Conservation (phyloP, 2,888 invertebrate species). For the Nomada fabriciana region DNA sequence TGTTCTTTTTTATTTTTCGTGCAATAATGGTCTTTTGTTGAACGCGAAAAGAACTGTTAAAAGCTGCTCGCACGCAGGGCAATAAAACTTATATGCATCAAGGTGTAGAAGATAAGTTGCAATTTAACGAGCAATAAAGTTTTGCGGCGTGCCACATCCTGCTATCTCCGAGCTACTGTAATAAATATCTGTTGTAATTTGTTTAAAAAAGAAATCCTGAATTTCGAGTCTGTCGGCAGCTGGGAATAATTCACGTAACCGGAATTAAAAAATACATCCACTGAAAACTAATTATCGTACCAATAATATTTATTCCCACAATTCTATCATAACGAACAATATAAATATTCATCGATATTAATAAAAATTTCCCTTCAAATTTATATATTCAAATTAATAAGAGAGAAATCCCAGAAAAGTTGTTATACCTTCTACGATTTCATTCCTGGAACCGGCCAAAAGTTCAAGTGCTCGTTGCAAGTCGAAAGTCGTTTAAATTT, state of each 20-base stretch:
- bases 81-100: slow-evolving; percentile 60
- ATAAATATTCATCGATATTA: too few species aligned
- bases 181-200: background rate
- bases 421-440: background rate
- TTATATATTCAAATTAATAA: too few species aligned
- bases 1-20: too few species aligned
- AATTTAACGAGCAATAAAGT: slow-evolving; percentile 70
- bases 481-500: slow-evolving; percentile 58
- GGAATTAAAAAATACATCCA: too few species aligned
- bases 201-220: background rate
- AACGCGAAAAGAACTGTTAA: slow-evolving; percentile 16
- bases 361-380: too few species aligned
- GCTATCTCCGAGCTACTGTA: slow-evolving; percentile 45
- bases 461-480: slow-evolving; percentile 22
- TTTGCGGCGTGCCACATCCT: slow-evolving; percentile 72
- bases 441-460: background rate
- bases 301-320: too few species aligned
- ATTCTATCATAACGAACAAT: too few species aligned
- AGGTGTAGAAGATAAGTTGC: slow-evolving; percentile 51
- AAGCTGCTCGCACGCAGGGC: background rate
- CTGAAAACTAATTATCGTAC: too few species aligned
- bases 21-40: background rate
- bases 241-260: too few species aligned
- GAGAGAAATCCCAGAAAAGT: background rate
- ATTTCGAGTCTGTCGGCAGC: too few species aligned